Evolutionary conservation across 2,888 invertebrate species (phyloP).

Genomic region (Tetranychus piercei): DNA sequence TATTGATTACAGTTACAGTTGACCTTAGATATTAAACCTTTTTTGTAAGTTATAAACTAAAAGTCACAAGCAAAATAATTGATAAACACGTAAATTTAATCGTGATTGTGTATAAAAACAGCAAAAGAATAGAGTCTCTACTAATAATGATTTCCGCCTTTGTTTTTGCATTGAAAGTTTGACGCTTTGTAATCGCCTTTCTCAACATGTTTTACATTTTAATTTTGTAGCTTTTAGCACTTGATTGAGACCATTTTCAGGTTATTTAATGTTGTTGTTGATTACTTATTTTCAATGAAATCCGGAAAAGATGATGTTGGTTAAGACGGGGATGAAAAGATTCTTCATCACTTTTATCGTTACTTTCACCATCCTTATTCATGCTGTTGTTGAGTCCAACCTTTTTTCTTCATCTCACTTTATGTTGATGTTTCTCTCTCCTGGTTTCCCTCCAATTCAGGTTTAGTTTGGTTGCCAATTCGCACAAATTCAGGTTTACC

Average conservation of each 20-base stretch:
- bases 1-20: no score
- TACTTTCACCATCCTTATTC: neutral
- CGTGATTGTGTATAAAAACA: no score
- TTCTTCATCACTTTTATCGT: neutral
- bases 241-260: neutral
- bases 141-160: no score
- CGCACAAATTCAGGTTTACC: neutral
- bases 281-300: neutral
- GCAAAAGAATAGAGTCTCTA: no score
- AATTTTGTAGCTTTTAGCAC: neutral
- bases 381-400: neutral
- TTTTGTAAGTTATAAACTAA: no score
- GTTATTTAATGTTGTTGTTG: neutral
- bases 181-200: no score
- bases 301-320: neutral
- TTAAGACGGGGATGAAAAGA: neutral
- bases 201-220: neutral
- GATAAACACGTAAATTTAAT: no score
- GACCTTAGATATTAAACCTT: no score
- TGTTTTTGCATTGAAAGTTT: no score
- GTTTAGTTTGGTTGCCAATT: neutral
- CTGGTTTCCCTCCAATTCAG: neutral
- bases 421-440: neutral
- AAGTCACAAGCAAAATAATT: no score
- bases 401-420: slow-evolving; percentile 8